A percentile compares a stretch with the other conserved stretches of the same genome.
Conservation (phyloP, 2,888 invertebrate species). For the Brachyopa scutellaris region DNA sequence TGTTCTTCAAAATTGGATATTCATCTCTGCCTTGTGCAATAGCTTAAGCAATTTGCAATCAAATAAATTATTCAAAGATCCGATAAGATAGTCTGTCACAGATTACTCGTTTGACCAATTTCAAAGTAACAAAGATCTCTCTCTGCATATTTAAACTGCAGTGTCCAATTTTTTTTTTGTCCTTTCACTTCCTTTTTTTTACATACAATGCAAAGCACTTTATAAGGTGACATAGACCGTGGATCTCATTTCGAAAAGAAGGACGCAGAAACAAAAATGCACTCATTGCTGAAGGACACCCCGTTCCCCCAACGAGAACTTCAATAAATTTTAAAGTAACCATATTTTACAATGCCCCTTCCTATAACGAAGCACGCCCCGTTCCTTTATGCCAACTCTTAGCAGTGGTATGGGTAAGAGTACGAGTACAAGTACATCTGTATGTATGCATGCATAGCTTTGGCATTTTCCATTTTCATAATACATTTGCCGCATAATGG, state of each 20-base stretch:
- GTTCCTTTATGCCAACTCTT: too few species aligned
- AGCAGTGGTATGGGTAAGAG: too few species aligned
- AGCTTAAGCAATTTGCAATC: too few species aligned
- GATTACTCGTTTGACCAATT: constrained; percentile 48
- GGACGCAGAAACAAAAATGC: constrained; percentile 21
- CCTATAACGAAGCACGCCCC: too few species aligned
- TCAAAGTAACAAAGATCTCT: constrained; percentile 22
- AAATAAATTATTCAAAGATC: constrained; percentile 43
- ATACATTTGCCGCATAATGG: constrained; percentile 62
- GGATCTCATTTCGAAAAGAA: background rate
- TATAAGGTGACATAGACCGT: background rate
- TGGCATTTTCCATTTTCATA: constrained; percentile 54
- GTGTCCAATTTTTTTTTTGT: background rate
- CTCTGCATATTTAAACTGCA: constrained; percentile 31
- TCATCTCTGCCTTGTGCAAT: too few species aligned
- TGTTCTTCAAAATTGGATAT: too few species aligned
- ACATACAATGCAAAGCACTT: constrained; percentile 25
- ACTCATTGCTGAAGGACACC: constrained; percentile 8
- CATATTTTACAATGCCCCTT: constrained; percentile 40
- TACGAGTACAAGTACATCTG: background rate
- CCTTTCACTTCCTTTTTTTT: background rate
- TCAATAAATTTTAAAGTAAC: constrained; percentile 64
- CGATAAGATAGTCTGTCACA: constrained; percentile 43
- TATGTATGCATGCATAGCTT: background rate
- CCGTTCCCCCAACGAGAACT: constrained; percentile 12